Evolutionary conservation across 2,797 vertebrate genomes (phyloP), one percentile per base, ranked within the genome.

Genomic region (Lophotriccus pileatus): DNA sequence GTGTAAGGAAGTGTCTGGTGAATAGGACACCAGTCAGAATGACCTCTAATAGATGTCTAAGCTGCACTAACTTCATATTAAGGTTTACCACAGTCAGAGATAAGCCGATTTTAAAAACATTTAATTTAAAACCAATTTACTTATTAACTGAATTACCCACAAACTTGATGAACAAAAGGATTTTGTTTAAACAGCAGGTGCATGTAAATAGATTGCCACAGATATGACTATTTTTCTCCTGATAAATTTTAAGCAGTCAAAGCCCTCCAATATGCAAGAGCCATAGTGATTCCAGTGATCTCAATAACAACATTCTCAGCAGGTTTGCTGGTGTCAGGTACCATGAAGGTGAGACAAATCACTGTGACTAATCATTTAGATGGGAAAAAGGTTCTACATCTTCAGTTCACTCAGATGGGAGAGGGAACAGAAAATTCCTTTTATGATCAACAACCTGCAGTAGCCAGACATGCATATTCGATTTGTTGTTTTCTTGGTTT

Each of bases 111-210:
- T 94, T 30, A 73, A 94, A 94, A 96, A 52, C 66, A 87, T 88
- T 92, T 94, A 43, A 88, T 94, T 89, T 91, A 60, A 95, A 95
- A 70, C 39, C 21, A 94, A 87, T 94, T 78, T 90, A 41, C 37
- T 81, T 88, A 84, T 93, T 94, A 92, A 78, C 27, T 62, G 27
- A 87, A 87, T 68, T 81, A 82, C 30, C 8, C 37, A 81, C 28
- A 70, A 49, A 64, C 68, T 49, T 73, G 41, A 50, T 56, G 59
- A 83, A 76, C 37, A 60, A 52, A 56, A 68, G 10, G n/a, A 84
- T 70, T 93, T 94, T 94, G 20, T 90, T 90, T 43, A 59, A 94
- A 73, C 27, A 81, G 10, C 28, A 81, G 28, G n/a, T 53, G 37
- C 19, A 7, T 62, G 12, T 32, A 50, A 80, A 85, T 64, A 68